Conservation (phyloP, 2,888 invertebrate species). For the Lycophotia porphyrea region DNA sequence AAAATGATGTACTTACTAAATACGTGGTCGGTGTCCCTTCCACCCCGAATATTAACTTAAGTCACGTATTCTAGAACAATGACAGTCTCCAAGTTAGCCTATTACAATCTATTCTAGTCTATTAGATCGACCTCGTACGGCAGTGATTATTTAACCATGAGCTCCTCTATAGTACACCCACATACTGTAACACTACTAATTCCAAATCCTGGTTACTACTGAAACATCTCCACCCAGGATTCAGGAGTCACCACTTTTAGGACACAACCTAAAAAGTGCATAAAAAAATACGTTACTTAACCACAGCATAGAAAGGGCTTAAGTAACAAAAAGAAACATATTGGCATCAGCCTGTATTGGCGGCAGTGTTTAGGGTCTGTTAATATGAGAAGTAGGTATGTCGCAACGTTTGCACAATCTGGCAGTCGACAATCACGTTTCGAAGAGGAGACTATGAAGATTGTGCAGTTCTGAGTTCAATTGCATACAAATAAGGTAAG, state of each 20-base stretch:
- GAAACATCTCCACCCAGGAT: too few relatives aligned
- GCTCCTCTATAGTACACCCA: not conserved
- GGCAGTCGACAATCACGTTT: slow-evolving; percentile 63
- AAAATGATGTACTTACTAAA: too few relatives aligned
- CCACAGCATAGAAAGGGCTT: too few relatives aligned
- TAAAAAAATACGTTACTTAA: too few relatives aligned
- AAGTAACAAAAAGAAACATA: not conserved
- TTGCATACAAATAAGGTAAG: slow-evolving; percentile 27
- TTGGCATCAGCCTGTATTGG: slow-evolving; percentile 73
- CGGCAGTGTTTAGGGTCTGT: slow-evolving; percentile 79
- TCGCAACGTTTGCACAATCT: slow-evolving; percentile 68
- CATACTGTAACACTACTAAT: not conserved
- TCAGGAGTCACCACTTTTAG: not conserved
- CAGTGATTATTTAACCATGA: not conserved
- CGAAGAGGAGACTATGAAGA: slow-evolving; percentile 34
- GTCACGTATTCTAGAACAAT: not conserved
- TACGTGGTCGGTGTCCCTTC: too few relatives aligned
- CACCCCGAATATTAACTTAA: not conserved
- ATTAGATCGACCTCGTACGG: not conserved
- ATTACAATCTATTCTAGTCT: too few relatives aligned
- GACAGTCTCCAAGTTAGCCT: not conserved
- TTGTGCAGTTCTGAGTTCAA: slow-evolving; percentile 8
- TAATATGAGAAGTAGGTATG: slow-evolving; percentile 67
- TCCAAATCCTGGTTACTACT: not conserved
- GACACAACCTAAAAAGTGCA: not conserved